Evolutionary conservation across 2,113 vertebrate species (phyloP).

Genomic region (Cochlearius cochlearius): DNA sequence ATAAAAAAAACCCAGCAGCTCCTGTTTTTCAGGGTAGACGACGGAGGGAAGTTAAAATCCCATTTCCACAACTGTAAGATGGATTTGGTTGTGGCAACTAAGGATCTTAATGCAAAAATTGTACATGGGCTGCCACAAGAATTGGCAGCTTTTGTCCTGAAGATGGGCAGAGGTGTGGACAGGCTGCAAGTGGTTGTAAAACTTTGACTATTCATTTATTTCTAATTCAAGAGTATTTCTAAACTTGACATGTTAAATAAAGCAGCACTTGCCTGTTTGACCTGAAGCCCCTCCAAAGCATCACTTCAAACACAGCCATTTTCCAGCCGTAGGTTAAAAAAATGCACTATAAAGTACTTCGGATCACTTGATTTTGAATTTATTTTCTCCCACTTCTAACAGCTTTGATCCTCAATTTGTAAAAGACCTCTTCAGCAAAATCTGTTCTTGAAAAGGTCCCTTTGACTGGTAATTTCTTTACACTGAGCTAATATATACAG

Average conservation of each 20-base stretch:
- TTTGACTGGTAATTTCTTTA: neutral
- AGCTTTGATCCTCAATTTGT: neutral
- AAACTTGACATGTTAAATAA: neutral
- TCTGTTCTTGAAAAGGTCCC: neutral
- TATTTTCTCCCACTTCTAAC: neutral
- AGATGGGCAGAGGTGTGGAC: neutral
- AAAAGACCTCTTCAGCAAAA: neutral
- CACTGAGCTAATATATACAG: neutral
- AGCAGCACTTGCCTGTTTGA: neutral
- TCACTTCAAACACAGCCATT: neutral
- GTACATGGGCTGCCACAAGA: accelerated
- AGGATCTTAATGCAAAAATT: neutral
- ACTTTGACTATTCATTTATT: neutral
- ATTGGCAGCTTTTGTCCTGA: neutral
- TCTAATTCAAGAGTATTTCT: neutral
- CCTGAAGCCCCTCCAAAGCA: neutral
- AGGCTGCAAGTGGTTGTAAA: neutral
- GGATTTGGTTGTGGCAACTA: neutral
- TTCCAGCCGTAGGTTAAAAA: neutral
- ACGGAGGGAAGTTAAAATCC: neutral
- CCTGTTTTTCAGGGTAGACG: neutral
- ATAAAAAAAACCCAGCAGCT: neutral
- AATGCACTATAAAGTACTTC: neutral
- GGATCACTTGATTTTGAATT: neutral
- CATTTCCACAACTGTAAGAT: neutral